Evolutionary conservation across 2,888 invertebrate genomes (phyloP).

Genomic region (Marasmarcha lunaedactyla): DNA sequence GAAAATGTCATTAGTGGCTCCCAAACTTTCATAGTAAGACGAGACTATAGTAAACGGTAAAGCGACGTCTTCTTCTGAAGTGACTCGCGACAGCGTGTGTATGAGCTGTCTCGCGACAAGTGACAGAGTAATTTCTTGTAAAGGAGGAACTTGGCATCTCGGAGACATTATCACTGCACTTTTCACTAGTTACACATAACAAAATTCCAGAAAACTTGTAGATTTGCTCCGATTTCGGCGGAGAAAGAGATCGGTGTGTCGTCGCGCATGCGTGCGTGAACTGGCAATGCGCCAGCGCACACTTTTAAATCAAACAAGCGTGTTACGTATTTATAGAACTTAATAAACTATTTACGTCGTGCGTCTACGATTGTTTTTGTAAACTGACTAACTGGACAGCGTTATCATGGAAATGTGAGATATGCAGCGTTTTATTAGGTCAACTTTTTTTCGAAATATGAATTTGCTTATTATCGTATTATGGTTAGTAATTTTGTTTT

Average conservation of each 20-base stretch:
- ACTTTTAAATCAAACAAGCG: constrained; percentile 56
- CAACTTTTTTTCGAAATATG: constrained; percentile 2
- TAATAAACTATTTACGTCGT: constrained; percentile 55
- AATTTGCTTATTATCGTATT: background rate
- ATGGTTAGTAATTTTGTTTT: too few relatives aligned
- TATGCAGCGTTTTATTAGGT: constrained; percentile 3
- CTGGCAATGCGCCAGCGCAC: constrained; percentile 52
- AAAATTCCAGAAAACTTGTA: constrained; percentile 12
- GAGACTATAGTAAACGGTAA: constrained; percentile 72
- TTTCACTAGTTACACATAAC: constrained; percentile 19
- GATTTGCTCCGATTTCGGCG: constrained; percentile 34
- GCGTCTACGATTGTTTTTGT: constrained; percentile 36
- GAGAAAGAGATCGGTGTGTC: constrained; percentile 51
- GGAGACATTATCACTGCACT: constrained; percentile 68
- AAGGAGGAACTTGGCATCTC: constrained; percentile 69
- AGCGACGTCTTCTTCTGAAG: constrained; percentile 69
- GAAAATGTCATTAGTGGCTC: constrained; percentile 76
- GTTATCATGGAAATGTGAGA: background rate
- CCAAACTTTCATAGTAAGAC: constrained; percentile 70
- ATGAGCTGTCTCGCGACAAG: constrained; percentile 73
- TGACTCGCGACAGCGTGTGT: constrained; percentile 72
- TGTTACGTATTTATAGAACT: constrained; percentile 54
- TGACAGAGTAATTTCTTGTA: constrained; percentile 72
- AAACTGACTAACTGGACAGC: constrained; percentile 18
- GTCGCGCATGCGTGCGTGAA: constrained; percentile 42